phyloP scores from a whole-genome alignment of 1,140 invertebrate genomes.

The Drosophila busckii region DNA sequence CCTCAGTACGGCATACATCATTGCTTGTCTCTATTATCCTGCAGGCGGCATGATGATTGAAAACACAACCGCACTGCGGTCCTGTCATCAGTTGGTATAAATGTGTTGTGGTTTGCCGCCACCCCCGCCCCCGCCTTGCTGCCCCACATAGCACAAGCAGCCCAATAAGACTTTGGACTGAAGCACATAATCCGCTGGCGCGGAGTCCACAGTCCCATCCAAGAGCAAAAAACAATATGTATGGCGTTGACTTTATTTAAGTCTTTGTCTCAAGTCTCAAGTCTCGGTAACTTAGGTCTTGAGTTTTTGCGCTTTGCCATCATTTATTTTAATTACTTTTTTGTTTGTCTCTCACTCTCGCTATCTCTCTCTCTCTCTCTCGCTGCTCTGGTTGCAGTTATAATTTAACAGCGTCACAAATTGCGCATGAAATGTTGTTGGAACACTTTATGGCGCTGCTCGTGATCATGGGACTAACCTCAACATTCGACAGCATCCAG shows the following conservation, averaged over 20 bases:
- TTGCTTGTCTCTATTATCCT: constrained; percentile 1
- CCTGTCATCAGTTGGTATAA: constrained; percentile 72
- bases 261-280: constrained; percentile 27
- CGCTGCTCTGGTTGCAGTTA: constrained; percentile 51
- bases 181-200: constrained; percentile 33
- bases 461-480: constrained; percentile 78
- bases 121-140: constrained; percentile 7
- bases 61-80: constrained; percentile 71
- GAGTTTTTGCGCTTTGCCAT: constrained; percentile 65
- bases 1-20: neutral
- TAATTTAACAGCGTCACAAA: constrained; percentile 71
- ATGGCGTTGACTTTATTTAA: constrained; percentile 40
- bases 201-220: too few species aligned
- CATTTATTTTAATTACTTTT: constrained; percentile 76
- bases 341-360: constrained; percentile 34
- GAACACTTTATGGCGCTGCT: constrained; percentile 77
- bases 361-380: constrained; percentile 1
- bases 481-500: constrained; percentile 58
- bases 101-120: constrained; percentile 43
- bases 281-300: too few species aligned
- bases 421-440: constrained; percentile 79
- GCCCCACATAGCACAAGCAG: constrained; percentile 49
- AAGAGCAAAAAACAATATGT: constrained; percentile 56
- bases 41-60: constrained; percentile 67
- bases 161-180: constrained; percentile 35